These are phyloP conservation scores for Hyposoter dolosus DNA, from an alignment of 2,888 invertebrate species.

Conservation along the genomic window DNA sequence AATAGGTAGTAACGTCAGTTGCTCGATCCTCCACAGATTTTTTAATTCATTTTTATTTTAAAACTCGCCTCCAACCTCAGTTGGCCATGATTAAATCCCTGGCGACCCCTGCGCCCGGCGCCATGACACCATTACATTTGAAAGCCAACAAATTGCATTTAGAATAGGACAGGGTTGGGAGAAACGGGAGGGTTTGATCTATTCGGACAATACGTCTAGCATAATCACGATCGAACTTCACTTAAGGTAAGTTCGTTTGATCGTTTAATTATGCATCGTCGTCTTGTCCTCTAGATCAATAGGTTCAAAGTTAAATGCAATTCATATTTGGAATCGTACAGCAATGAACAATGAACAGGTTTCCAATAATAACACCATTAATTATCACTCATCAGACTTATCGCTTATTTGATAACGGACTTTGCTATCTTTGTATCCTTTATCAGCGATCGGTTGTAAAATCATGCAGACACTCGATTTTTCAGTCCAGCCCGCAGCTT, in stretches of 20 bases:
- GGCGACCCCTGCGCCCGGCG: conserved; percentile 5
- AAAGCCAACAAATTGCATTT: conserved; percentile 42
- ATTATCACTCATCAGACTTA: conserved; percentile 25
- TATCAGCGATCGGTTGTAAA: conserved; percentile 43
- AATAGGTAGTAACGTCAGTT: conserved; percentile 23
- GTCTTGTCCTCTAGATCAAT: conserved; percentile 57
- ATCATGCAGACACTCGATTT: conserved; percentile 40
- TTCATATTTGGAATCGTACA: conserved; percentile 31
- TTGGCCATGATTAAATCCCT: background rate
- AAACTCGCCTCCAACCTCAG: too few species aligned
- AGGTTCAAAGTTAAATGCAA: conserved; percentile 52
- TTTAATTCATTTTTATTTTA: too few species aligned
- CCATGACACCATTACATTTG: conserved; percentile 37
- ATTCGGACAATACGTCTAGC: conserved; percentile 57
- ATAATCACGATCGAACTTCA: conserved; percentile 46
- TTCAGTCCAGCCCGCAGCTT: conserved; percentile 15
- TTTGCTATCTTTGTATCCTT: conserved; percentile 36
- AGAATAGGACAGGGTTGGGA: conserved; percentile 29
- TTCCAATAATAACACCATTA: background rate
- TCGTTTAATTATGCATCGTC: conserved; percentile 8
- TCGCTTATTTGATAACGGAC: conserved; percentile 30
- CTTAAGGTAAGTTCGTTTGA: conserved; percentile 47
- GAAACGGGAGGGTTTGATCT: conserved; percentile 45
- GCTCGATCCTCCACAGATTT: conserved; percentile 8
- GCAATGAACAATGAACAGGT: background rate